Base-by-base conservation (phyloP, 2,797 vertebrate species). In the Nasua narica region DNA sequence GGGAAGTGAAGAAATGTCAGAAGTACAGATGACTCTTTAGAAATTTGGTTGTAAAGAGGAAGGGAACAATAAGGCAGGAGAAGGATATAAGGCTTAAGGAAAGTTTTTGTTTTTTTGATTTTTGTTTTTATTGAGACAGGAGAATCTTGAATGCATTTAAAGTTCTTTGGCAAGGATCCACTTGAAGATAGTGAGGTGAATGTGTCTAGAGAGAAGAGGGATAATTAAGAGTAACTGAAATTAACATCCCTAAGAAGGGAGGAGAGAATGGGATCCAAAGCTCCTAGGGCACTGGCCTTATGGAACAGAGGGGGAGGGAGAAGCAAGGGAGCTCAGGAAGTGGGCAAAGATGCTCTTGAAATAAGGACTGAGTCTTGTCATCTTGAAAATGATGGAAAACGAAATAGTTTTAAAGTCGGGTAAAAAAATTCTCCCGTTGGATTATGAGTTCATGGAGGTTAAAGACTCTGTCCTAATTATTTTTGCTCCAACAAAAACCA, bases 1-100 rank as follows among this genome's bases (percentile, higher is more conserved):
- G 23, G 82, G 72, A 60, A 8, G 69, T 67, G 79, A 67, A 81
- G 84, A 91, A 88, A 93, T 12, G 12, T 7, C 67, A 84, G 91
- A 83, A 74, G 81, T 3, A 14, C n/a, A 95, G 88, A 69, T n/a
- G 62, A 37, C 15, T 21, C 85, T 65, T 37, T 9, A 76, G 94
- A 90, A 65, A 87, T 21, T 5, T 16, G 52, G 11, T 25, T 52
- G 69, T 54, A 4, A 85, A 67, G 86, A 91, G 87, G 67, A 89
- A 60, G 94, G 65, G 25, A n/a, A 40, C 29, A 12, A 58, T 35
- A 37, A 85, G 35, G 8, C 40, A 43, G 79, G 15, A 58, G 92
- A 48, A 62, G 25, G n/a, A 79, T 6, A 7, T 1, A 32, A 37
- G 3, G 37, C 4, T 65, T 58, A 35, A 58, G 23, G 29, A 62